Percentiles rank a stretch among this genome's conserved stretches.
Conservation (phyloP, 2,797 vertebrate species). For the Falco concolor region DNA sequence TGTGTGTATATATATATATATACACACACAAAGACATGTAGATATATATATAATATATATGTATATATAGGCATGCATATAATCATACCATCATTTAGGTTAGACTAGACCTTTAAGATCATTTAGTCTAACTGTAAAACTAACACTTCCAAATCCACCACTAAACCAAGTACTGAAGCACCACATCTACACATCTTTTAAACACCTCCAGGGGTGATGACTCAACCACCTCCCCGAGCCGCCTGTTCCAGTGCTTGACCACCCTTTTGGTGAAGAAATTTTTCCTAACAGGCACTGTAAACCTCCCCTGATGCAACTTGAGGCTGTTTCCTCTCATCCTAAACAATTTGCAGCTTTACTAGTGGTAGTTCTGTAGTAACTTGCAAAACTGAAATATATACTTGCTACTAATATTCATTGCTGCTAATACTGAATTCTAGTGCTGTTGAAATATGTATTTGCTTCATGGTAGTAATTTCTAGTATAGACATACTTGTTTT, state of each 20-base stretch:
- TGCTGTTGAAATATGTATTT: not conserved
- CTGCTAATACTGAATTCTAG: not conserved
- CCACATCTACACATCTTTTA: not conserved
- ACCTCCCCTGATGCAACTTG: not conserved
- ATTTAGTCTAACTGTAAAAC: not conserved
- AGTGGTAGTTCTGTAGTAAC: not conserved
- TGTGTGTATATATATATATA: fast-evolving
- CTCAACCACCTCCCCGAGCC: not conserved
- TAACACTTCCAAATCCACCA: not conserved
- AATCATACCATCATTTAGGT: not conserved
- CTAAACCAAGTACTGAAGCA: not conserved
- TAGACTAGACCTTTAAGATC: not conserved
- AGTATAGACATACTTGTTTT: not conserved
- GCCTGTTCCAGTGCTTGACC: not conserved
- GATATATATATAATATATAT: fast-evolving
- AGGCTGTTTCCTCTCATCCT: not conserved
- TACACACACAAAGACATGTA: not conserved
- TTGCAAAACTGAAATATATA: not conserved
- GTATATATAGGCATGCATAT: fast-evolving
- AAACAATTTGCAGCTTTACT: not conserved
- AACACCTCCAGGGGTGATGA: not conserved
- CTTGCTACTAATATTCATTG: not conserved
- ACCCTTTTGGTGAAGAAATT: not conserved
- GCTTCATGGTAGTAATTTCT: not conserved
- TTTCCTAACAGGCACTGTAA: not conserved